Evolutionary conservation across 2,113 vertebrate species (phyloP).

Genomic region (Pagrus major): DNA sequence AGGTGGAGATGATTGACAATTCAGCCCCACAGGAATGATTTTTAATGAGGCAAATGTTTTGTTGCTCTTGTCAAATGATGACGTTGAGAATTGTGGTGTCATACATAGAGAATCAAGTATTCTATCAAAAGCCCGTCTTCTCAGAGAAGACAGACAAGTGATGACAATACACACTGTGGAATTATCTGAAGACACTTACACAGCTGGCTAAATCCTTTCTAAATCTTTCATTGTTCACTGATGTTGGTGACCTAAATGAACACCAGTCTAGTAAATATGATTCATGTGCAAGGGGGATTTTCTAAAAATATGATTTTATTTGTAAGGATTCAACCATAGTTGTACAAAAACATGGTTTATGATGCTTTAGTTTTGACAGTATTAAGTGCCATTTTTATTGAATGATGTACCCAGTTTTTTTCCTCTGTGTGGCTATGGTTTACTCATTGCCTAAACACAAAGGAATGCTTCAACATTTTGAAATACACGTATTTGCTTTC

Average conservation of each 20-base stretch:
- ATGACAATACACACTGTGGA: neutral
- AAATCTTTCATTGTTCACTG: slow-evolving; percentile 14
- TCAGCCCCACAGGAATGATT: neutral
- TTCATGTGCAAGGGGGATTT: neutral
- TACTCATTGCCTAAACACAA: too few species aligned
- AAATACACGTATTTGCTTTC: too few species aligned
- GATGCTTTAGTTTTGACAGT: neutral
- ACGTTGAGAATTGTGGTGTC: neutral
- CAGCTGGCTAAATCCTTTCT: neutral
- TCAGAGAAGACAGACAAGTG: slow-evolving; percentile 8
- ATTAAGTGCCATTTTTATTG: neutral
- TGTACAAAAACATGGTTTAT: neutral
- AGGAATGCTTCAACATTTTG: too few species aligned
- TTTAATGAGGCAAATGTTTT: slow-evolving; percentile 48
- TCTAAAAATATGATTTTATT: neutral
- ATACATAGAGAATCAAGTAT: slow-evolving; percentile 4
- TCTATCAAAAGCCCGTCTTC: slow-evolving; percentile 12
- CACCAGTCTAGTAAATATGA: neutral
- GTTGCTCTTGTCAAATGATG: slow-evolving; percentile 39
- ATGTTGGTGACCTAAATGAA: neutral
- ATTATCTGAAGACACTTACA: slow-evolving; percentile 4
- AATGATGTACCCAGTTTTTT: neutral
- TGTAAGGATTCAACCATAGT: neutral
- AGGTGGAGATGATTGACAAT: slow-evolving; percentile 55
- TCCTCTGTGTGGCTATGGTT: neutral